Evolutionary conservation across 1,140 invertebrate genomes (phyloP), one percentile per base, ranked within the genome.

Genomic region (Zophobas atratus): DNA sequence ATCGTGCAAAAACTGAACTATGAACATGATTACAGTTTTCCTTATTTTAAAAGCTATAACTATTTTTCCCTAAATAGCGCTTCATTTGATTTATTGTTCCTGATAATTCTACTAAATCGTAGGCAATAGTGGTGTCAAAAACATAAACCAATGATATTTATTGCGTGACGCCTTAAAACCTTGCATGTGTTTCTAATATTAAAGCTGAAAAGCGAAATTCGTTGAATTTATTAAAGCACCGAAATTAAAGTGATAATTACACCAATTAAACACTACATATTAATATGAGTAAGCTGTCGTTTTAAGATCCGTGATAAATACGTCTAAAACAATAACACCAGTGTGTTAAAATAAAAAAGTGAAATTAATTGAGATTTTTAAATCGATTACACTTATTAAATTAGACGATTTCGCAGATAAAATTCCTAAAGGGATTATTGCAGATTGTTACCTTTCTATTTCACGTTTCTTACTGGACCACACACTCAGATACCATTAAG

Each of bases 381-480:
- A 20, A 20, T 20, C 20, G 20, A 20, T 20, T 20, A 20, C 20
- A 20, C 20, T 20, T 20, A 20, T 20, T 20, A 20, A 20, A 20
- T 20, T 20, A 20, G 20, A 20, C 20, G 20, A 20, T 20, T 20
- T 20, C 20, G 20, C 20, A 20, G 20, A 20, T 20, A 8, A 46
- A 55, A 32, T 34, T 34, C 53, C 33, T 55, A 55, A 1, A 55
- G 8, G 49, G 35, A 55, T 55, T 55, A 55, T 55, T 55, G 33
- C 35, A 55, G 53, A 55, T 55, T 55, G 53, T 55, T 55, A 55
- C 32, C 20, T 33, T 5, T 33, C 35, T 55, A 20, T 55, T 55
- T 55, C 33, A 51, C 33, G 49, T 51, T 32, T 32, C 33, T 51
- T 55, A 55, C 35, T 34, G 35, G 6, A 5, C 20, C 20, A 34